A percentile compares a stretch with the other conserved stretches of the same genome.
Conservation (phyloP, 2,113 vertebrate genomes). For the Notarius lentiginosus region DNA sequence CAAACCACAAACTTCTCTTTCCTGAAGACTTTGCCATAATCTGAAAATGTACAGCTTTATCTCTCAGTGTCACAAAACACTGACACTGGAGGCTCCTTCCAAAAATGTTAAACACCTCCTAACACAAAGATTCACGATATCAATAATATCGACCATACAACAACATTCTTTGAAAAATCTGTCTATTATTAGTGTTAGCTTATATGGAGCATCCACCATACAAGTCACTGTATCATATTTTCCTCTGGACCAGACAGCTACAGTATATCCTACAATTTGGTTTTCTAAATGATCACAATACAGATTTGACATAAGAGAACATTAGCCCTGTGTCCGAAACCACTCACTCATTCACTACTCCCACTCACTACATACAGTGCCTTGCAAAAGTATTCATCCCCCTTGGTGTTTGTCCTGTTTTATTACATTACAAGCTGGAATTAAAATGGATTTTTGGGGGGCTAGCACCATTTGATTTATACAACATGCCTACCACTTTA, state of each 20-base stretch:
- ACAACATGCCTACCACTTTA: no score
- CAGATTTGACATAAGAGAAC: background rate
- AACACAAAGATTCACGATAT: background rate
- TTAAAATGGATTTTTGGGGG: no score
- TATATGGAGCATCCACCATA: background rate
- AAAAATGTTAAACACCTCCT: background rate
- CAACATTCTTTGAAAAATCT: background rate
- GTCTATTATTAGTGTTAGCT: no score
- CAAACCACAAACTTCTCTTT: background rate
- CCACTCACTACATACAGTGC: no score
- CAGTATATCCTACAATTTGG: background rate
- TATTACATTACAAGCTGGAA: no score
- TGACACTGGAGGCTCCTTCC: background rate
- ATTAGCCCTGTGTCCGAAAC: no score
- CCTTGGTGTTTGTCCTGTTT: no score
- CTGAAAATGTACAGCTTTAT: background rate
- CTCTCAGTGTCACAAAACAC: background rate
- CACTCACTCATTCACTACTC: no score
- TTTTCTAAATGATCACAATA: background rate
- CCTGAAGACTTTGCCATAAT: background rate
- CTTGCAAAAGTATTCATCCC: no score
- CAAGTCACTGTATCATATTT: background rate
- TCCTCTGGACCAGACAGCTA: background rate
- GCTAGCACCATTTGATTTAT: no score
- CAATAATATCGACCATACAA: background rate